Conservation (phyloP, 2,113 vertebrate species). For the Apeltes quadracus region DNA sequence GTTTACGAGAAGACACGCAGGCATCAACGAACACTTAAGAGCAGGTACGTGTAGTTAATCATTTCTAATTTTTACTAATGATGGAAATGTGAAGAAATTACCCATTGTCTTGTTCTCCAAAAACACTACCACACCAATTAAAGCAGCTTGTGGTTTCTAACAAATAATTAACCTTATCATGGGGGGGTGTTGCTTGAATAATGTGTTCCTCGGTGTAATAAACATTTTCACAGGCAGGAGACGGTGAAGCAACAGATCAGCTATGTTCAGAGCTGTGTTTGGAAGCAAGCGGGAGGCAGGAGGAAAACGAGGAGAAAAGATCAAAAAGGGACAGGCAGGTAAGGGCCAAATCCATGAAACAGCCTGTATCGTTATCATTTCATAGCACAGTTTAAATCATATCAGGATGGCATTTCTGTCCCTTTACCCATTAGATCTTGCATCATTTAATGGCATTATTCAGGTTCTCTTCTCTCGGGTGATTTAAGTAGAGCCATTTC, state of each 20-base stretch:
- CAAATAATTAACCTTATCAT: constrained; percentile 2
- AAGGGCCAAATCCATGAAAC: constrained; percentile 22
- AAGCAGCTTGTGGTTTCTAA: neutral
- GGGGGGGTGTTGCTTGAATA: constrained; percentile 23
- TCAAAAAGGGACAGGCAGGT: constrained; percentile 60
- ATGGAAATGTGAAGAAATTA: neutral
- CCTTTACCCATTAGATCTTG: constrained; percentile 16
- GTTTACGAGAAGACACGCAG: constrained; percentile 37
- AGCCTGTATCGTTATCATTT: neutral
- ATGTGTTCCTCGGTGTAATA: constrained; percentile 22
- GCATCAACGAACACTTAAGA: constrained; percentile 35
- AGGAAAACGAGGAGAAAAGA: constrained; percentile 56
- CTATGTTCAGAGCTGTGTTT: constrained; percentile 78
- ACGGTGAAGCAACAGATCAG: constrained; percentile 42
- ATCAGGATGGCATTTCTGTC: neutral
- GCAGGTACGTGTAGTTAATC: constrained; percentile 33
- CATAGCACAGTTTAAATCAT: neutral
- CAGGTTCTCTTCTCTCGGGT: constrained; percentile 70
- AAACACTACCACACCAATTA: constrained; percentile 12
- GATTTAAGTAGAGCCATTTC: constrained; percentile 69
- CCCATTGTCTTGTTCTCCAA: neutral
- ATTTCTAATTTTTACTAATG: neutral
- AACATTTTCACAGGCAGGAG: constrained; percentile 20
- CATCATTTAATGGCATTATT: constrained; percentile 52
- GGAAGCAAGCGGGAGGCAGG: constrained; percentile 66